Evolutionary conservation across 2,888 invertebrate species (phyloP).

Genomic region (Reticulitermes lucifugus): DNA sequence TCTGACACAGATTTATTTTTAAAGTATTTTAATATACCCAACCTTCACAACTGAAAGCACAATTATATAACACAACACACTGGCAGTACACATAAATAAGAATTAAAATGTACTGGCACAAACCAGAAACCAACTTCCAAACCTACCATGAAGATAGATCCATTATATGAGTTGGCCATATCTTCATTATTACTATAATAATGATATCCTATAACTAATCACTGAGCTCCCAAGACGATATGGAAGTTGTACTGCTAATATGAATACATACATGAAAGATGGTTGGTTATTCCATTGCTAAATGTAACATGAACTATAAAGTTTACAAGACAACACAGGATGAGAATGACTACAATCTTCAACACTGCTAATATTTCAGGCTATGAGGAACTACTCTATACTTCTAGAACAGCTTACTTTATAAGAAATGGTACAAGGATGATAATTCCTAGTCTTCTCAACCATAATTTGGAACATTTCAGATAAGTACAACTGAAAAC

Average conservation of each 20-base stretch:
- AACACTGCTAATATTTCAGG: not conserved
- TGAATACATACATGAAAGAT: not conserved
- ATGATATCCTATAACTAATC: not conserved
- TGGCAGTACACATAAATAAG: constrained; percentile 3
- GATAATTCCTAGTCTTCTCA: not conserved
- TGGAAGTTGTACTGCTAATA: not conserved
- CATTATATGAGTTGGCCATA: not conserved
- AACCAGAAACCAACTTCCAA: constrained; percentile 9
- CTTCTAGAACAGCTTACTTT: not conserved
- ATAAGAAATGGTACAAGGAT: not conserved
- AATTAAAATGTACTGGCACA: not conserved
- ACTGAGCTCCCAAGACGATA: constrained; percentile 13
- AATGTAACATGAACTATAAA: not conserved
- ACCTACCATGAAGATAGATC: constrained; percentile 31
- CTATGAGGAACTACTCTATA: not conserved
- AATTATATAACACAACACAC: not conserved
- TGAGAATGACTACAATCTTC: constrained; percentile 3
- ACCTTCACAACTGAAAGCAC: constrained; percentile 15
- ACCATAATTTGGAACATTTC: not conserved
- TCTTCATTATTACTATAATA: constrained; percentile 26
- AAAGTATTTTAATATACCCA: constrained; percentile 9
- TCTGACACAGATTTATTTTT: not conserved
- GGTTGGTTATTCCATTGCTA: not conserved
- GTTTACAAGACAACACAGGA: not conserved
- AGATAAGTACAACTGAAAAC: not conserved